These are phyloP conservation scores for Lycaon pictus DNA, from an alignment of 2,113 vertebrate species.

Conservation along the genomic window DNA sequence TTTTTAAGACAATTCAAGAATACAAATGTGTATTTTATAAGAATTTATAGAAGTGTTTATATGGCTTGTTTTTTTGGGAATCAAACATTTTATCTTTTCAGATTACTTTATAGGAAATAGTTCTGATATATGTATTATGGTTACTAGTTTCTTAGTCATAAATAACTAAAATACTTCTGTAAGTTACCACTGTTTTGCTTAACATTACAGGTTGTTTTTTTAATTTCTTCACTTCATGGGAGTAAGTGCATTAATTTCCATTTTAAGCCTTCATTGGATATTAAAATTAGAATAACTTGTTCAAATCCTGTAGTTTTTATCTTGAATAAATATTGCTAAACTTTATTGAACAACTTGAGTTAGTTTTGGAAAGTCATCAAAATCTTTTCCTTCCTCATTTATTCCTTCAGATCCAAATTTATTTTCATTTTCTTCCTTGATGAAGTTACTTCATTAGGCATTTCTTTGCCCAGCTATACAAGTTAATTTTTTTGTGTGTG, in stretches of 20 bases:
- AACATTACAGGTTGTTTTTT: slow-evolving; percentile 12
- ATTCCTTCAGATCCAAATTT: slow-evolving; percentile 33
- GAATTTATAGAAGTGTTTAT: slow-evolving; percentile 6
- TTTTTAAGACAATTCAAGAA: slow-evolving; percentile 34
- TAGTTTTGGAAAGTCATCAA: slow-evolving; percentile 61
- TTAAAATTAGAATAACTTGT: slow-evolving; percentile 78
- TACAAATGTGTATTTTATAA: background rate
- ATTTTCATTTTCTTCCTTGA: slow-evolving; percentile 49
- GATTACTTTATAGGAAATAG: slow-evolving; percentile 32
- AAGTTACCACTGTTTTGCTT: slow-evolving; percentile 44
- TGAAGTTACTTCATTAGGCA: slow-evolving; percentile 5
- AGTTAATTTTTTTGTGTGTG: background rate
- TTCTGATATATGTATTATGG: background rate
- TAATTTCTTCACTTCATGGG: slow-evolving; percentile 46
- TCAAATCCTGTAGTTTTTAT: slow-evolving; percentile 68
- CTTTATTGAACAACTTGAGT: slow-evolving; percentile 59
- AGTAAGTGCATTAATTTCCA: slow-evolving; percentile 55
- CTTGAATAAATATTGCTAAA: slow-evolving; percentile 73
- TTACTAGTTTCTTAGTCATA: slow-evolving; percentile 33
- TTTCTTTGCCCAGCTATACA: background rate
- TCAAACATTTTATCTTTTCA: slow-evolving; percentile 7
- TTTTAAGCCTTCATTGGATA: slow-evolving; percentile 64
- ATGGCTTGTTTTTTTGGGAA: background rate
- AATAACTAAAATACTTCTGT: slow-evolving; percentile 46
- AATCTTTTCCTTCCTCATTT: slow-evolving; percentile 48